Conservation (phyloP, 2,113 vertebrate species). For the Aegithalos caudatus region DNA sequence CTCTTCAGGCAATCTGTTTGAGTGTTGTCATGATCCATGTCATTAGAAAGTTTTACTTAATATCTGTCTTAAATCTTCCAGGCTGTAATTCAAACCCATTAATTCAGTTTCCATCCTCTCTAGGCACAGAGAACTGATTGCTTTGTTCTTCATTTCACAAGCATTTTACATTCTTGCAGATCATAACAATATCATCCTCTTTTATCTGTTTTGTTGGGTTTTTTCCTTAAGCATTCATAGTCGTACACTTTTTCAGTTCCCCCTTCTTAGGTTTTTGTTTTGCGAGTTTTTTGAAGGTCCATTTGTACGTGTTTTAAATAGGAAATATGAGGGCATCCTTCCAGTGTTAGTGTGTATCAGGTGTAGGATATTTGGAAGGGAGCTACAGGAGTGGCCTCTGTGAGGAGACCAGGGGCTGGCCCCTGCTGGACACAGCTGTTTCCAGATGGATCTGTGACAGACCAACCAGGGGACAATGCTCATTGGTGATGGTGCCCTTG, state of each 20-base stretch:
- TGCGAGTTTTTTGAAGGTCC: neutral
- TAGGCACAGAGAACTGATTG: neutral
- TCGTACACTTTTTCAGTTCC: neutral
- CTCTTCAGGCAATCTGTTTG: neutral
- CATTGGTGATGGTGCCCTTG: neutral
- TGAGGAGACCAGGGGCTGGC: neutral
- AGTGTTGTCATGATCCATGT: neutral
- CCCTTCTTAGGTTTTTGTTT: neutral
- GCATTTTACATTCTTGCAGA: neutral
- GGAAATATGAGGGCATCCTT: neutral
- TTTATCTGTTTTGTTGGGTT: neutral
- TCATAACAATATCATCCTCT: neutral
- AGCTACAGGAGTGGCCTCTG: neutral
- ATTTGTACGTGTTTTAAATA: neutral
- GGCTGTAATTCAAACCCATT: neutral
- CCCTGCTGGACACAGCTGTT: neutral
- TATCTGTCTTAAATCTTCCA: neutral
- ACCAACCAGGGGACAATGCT: neutral
- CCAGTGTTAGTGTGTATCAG: neutral
- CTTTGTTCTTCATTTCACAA: neutral
- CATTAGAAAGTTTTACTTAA: slow-evolving; percentile 7
- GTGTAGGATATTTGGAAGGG: neutral
- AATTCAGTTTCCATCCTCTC: neutral
- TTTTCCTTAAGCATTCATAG: neutral
- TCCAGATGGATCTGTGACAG: neutral